These are phyloP conservation scores for Drosophila ercepeae DNA, from an alignment of 1,140 invertebrate genomes.

Conservation along the genomic window DNA sequence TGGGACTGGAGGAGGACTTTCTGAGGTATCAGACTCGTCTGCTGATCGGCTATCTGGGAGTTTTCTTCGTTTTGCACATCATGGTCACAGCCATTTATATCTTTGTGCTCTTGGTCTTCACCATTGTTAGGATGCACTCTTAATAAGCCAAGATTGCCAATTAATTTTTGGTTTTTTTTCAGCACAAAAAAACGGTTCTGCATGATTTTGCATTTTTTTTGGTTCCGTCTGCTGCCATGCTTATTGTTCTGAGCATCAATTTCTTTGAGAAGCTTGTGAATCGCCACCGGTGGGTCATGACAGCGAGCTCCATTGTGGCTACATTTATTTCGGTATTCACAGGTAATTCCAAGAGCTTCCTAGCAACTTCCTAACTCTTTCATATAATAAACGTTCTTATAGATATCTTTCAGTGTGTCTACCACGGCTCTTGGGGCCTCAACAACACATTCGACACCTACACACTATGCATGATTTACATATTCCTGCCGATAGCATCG, in stretches of 20 bases:
- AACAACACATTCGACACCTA: slow-evolving; percentile 86
- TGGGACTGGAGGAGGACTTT: slow-evolving; percentile 45
- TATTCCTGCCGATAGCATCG: slow-evolving; percentile 89
- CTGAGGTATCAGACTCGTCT: slow-evolving; percentile 37
- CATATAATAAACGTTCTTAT: too few relatives aligned
- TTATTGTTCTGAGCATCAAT: slow-evolving; percentile 73
- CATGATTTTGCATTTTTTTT: not conserved
- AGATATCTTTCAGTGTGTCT: not conserved
- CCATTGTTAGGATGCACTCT: slow-evolving; percentile 1
- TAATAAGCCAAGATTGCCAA: too few relatives aligned
- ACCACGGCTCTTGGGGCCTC: not conserved
- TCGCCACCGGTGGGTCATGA: slow-evolving; percentile 81
- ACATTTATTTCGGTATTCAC: slow-evolving; percentile 35
- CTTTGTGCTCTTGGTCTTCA: not conserved
- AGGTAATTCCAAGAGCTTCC: slow-evolving; percentile 44
- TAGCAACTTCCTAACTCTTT: not conserved
- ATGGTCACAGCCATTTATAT: not conserved
- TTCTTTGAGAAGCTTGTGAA: slow-evolving; percentile 83
- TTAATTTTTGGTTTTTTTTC: slow-evolving; percentile 1
- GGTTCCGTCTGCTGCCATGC: not conserved
- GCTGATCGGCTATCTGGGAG: slow-evolving; percentile 18
- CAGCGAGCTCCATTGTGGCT: slow-evolving; percentile 83
- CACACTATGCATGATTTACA: slow-evolving; percentile 89
- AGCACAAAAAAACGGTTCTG: not conserved
- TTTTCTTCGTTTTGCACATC: slow-evolving; percentile 41